A percentile compares a stretch with the other conserved stretches of the same genome.
Evolutionary conservation across 2,888 invertebrate species (phyloP).

Genomic region (Panorpa germanica): DNA sequence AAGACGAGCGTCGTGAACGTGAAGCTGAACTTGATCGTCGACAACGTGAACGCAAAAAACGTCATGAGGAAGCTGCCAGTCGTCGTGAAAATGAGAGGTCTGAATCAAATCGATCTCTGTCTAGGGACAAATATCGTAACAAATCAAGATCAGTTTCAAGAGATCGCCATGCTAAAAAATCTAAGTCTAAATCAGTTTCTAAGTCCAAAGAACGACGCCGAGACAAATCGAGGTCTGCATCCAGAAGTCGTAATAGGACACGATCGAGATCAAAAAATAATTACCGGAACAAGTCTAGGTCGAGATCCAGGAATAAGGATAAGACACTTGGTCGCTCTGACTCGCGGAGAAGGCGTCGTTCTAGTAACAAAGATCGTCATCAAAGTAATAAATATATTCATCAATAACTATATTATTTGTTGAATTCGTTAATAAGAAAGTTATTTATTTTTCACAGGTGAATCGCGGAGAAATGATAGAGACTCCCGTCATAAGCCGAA

Average conservation of each 20-base stretch:
- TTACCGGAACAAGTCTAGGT: too few relatives aligned
- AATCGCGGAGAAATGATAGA: constrained; percentile 7
- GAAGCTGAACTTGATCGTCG: constrained; percentile 35
- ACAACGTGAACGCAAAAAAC: constrained; percentile 30
- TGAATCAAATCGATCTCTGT: constrained; percentile 24
- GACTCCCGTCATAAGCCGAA: constrained; percentile 2
- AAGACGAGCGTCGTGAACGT: constrained; percentile 40
- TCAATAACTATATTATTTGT: constrained; percentile 7
- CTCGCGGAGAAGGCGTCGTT: too few relatives aligned
- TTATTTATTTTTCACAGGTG: constrained; percentile 17
- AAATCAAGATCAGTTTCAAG: constrained; percentile 2
- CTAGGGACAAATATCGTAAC: constrained; percentile 2
- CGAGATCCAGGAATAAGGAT: too few relatives aligned
- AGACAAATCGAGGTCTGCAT: too few relatives aligned
- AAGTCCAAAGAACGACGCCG: too few relatives aligned
- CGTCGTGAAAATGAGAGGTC: constrained; percentile 16
- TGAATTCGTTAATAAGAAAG: constrained; percentile 24
- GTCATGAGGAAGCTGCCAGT: constrained; percentile 29
- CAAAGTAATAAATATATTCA: too few relatives aligned
- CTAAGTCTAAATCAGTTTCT: too few relatives aligned
- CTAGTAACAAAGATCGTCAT: too few relatives aligned
- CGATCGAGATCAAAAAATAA: too few relatives aligned
- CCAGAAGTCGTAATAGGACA: too few relatives aligned
- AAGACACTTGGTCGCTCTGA: too few relatives aligned
- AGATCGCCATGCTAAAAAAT: too few relatives aligned